Base-by-base conservation (phyloP, 30 jellyfish, hydroid and myxozoan genomes). In the Hydra vulgaris region DNA sequence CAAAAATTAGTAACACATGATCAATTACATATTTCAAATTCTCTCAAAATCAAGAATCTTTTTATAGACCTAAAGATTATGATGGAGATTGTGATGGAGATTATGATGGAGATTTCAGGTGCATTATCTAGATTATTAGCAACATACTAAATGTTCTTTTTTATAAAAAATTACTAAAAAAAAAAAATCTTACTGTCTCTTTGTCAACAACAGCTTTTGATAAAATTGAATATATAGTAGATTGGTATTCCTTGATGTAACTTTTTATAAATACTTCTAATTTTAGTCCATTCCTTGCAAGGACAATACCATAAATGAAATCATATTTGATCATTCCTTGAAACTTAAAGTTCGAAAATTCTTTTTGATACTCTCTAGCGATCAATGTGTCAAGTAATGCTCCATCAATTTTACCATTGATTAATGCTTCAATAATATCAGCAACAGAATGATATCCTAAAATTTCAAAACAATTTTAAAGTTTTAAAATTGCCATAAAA, bases 361-460 rank as follows among this genome's bases (percentile, higher is more conserved):
- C 88, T 22, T 84, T 89, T 69, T 94, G 99, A 55, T 74, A 94
- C 71, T 94, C 99, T 27, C 99, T 96, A 7, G 99, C 99, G 12
- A 94, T 82, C 86, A 86, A 94, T n/a, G 99, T 83, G 82, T 94
- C 99, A 26, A 94, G 86, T 52, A 94, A 85, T 0, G 96, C 85
- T 72, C 99, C 99, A 72, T 94, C 94, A 23, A 88, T 86, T 26
- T 81, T 88, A 7, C 74, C 95, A 25, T 74, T 77, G 8, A 72
- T 76, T 23, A 94, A 53, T 15, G 87, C 94, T 19, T 84, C 70
- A 21, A 94, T 87, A 72, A 94, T 87, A n/a, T 88, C 95, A 17
- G 90, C 79, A 26, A 94, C 96, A 18, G 95, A 81, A 55, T 75
- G 26, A 69, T 84, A 94, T 20, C 94, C 99, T 92, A 56, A 24